phyloP scores from a whole-genome alignment of 2,113 vertebrate species.

The Petaurus breviceps region DNA sequence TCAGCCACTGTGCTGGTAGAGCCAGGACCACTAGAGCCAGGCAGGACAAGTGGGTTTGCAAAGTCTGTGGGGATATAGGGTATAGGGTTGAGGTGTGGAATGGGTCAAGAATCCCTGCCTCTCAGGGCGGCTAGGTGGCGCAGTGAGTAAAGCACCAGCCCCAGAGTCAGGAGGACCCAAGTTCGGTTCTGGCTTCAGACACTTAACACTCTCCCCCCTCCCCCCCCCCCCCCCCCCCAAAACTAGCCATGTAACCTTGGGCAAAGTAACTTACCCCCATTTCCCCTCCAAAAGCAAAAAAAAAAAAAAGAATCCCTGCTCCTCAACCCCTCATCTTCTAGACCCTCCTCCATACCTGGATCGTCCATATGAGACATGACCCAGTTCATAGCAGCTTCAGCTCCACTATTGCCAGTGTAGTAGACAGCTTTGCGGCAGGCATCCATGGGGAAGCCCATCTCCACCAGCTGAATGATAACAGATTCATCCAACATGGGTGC shows the following conservation, averaged over 20 bases:
- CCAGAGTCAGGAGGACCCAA: too few species aligned
- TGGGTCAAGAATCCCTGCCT: neutral
- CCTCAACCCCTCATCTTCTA: neutral
- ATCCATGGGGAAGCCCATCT: constrained; percentile 98
- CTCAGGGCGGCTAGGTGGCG: too few species aligned
- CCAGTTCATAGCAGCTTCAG: constrained; percentile 98
- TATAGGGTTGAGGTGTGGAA: constrained; percentile 37
- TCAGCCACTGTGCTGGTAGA: constrained; percentile 88
- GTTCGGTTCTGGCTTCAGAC: too few species aligned
- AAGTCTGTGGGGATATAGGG: constrained; percentile 88
- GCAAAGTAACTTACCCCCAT: too few species aligned
- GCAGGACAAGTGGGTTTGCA: constrained; percentile 93
- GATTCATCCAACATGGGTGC: constrained; percentile 97
- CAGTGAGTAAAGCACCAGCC: too few species aligned
- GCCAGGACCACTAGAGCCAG: constrained; percentile 92
- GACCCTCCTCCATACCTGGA: constrained; percentile 87
- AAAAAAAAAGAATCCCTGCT: neutral
- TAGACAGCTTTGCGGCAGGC: constrained; percentile 98
- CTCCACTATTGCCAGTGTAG: constrained; percentile 97
- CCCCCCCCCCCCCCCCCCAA: too few species aligned
- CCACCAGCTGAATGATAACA: constrained; percentile 95
- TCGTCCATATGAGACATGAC: constrained; percentile 99
- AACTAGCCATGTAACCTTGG: too few species aligned
- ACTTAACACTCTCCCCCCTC: too few species aligned
- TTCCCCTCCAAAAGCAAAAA: too few species aligned